These are phyloP conservation scores for Cairina moschata DNA, from an alignment of 2,113 vertebrate genomes.

Conservation along the genomic window DNA sequence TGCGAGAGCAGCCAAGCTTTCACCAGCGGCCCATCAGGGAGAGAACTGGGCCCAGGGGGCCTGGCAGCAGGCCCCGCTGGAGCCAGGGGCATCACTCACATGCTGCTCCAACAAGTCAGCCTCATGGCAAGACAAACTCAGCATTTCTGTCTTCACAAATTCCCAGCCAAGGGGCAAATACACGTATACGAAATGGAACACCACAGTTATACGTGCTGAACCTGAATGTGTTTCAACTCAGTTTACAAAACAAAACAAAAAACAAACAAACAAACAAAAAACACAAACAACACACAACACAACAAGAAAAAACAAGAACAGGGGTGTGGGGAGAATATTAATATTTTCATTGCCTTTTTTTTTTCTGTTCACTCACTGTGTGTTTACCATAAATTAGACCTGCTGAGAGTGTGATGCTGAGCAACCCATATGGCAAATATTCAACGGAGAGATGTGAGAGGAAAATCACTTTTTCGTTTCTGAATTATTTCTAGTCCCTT, in stretches of 20 bases:
- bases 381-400: slow-evolving; percentile 81
- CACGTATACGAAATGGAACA: background rate
- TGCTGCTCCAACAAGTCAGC: background rate
- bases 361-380: slow-evolving; percentile 52
- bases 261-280: no score
- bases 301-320: background rate
- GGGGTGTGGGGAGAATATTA: background rate
- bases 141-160: background rate
- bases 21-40: background rate
- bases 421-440: slow-evolving; percentile 78
- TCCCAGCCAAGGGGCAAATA: background rate
- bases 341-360: slow-evolving; percentile 26
- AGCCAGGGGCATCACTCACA: background rate
- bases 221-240: background rate
- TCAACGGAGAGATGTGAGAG: slow-evolving; percentile 66
- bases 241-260: background rate
- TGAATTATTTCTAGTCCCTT: slow-evolving; percentile 59
- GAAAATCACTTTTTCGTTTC: slow-evolving; percentile 69
- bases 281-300: no score
- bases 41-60: background rate
- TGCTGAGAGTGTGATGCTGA: slow-evolving; percentile 76
- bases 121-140: background rate
- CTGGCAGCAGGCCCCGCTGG: background rate
- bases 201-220: background rate
- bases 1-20: background rate